Evolutionary conservation across 1,140 invertebrate genomes (phyloP).

Genomic region (Drosophila neocordata): DNA sequence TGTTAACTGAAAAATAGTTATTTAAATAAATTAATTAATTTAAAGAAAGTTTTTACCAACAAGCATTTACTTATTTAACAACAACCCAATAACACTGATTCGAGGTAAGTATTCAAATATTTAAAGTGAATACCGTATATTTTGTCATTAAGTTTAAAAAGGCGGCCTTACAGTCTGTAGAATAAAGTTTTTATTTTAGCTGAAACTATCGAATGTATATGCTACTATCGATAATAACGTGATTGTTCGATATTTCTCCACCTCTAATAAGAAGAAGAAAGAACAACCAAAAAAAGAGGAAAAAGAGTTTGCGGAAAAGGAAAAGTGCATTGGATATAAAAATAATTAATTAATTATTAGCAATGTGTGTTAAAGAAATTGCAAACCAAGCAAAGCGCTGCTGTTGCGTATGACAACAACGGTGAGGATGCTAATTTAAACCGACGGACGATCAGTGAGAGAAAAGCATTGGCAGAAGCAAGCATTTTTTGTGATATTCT

Average conservation of each 20-base stretch:
- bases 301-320: slow-evolving; percentile 72
- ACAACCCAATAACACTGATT: no score
- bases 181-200: no score
- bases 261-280: slow-evolving; percentile 53
- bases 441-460: slow-evolving; percentile 8
- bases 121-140: no score
- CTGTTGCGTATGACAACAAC: slow-evolving; percentile 57
- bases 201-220: no score
- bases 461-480: slow-evolving; percentile 12
- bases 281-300: slow-evolving; percentile 45
- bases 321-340: slow-evolving; percentile 67
- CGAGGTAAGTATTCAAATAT: no score
- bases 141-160: no score
- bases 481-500: slow-evolving; percentile 46
- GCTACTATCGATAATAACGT: no score
- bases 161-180: no score
- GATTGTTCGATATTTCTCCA: background rate
- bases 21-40: no score
- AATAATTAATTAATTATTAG: slow-evolving; percentile 46
- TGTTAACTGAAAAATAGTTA: no score
- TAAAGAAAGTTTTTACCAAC: no score
- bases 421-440: background rate
- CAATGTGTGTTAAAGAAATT: slow-evolving; percentile 50
- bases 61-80: no score
- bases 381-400: slow-evolving; percentile 45